Base-by-base conservation (phyloP, 2,888 invertebrate species). In the Neoitamus cyanurus region DNA sequence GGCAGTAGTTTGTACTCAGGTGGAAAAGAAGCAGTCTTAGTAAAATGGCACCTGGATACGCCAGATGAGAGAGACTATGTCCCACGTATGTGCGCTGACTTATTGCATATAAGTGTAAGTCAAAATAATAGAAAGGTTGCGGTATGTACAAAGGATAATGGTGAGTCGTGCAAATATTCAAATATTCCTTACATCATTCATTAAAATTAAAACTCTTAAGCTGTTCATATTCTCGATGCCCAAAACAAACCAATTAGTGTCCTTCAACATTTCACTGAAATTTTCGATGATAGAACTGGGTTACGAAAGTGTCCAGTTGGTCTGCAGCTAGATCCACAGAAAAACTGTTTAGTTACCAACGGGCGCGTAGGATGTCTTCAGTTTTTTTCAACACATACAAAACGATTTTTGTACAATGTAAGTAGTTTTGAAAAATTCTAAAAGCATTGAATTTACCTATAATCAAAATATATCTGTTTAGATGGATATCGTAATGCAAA, bases 1-100 rank as follows among this genome's bases (percentile, higher is more conserved):
- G 96, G 96, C 25, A 93, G 93, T 9, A 92, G 93, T 87, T 93
- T 97, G 89, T 94, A 94, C 88, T 95, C 95, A 87, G 96, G 96
- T 7, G 97, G 95, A n/a, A 92, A 93, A 73, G 97, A 97, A 90
- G 93, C 94, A 88, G 96, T 96, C 0, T 90, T 97, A 80, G 96
- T 97, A 0, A 95, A 94, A 89, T 97, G 97, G 97, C 92, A 92
- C 82, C 86, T 94, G 28, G 90, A 92, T 46, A 92, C 93, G 87
- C 90, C 92, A 0, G 89, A 92, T 4, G n/a, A 87, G 0, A 88
- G 91, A 0, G 90, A 92, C 31, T 95, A 94, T 89, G 88, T 96
- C 73, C 96, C 97, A 0, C 93, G 96, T 78, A 91, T 96, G 87
- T 93, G 95, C 2, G 93, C 94, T 13, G 93, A 94, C 1, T 94